A percentile compares a stretch with the other conserved stretches of the same genome.
These are phyloP conservation scores for Orthosia gothica DNA, from an alignment of 2,888 invertebrate species.

Conservation along the genomic window DNA sequence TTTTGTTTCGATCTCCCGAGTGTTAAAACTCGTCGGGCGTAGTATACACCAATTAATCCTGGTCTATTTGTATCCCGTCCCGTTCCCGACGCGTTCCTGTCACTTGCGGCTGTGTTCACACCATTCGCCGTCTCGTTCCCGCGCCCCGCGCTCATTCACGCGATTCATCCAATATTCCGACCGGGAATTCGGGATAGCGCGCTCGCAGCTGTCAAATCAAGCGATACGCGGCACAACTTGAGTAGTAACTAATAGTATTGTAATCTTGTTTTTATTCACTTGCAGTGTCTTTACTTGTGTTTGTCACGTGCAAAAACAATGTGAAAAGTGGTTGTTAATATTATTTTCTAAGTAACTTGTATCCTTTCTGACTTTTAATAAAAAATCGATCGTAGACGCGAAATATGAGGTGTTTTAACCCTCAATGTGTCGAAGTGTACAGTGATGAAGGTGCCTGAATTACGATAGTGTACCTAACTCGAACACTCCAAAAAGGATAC, in stretches of 20 bases:
- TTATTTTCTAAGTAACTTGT: slow-evolving; percentile 89
- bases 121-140: slow-evolving; percentile 76
- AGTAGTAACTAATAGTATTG: slow-evolving; percentile 70
- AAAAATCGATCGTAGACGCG: slow-evolving; percentile 82
- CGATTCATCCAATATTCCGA: slow-evolving; percentile 86
- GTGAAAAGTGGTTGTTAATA: slow-evolving; percentile 92
- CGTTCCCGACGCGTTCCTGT: slow-evolving; percentile 82
- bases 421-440: slow-evolving; percentile 84
- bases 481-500: slow-evolving; percentile 90
- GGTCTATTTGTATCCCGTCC: slow-evolving; percentile 86
- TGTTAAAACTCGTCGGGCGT: slow-evolving; percentile 73
- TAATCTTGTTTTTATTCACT: slow-evolving; percentile 78
- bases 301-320: slow-evolving; percentile 91
- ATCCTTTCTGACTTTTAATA: slow-evolving; percentile 87
- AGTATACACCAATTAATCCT: slow-evolving; percentile 85
- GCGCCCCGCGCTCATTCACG: slow-evolving; percentile 85
- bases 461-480: slow-evolving; percentile 83
- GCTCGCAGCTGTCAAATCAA: slow-evolving; percentile 90
- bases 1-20: slow-evolving; percentile 72
- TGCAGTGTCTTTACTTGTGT: slow-evolving; percentile 91
- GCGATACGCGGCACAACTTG: slow-evolving; percentile 79
- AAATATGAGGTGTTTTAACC: slow-evolving; percentile 86
- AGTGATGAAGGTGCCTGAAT: slow-evolving; percentile 87
- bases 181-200: slow-evolving; percentile 89
- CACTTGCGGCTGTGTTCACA: slow-evolving; percentile 83